Base-by-base conservation (phyloP, 2,888 invertebrate species). In the Cheilosia impressa region DNA sequence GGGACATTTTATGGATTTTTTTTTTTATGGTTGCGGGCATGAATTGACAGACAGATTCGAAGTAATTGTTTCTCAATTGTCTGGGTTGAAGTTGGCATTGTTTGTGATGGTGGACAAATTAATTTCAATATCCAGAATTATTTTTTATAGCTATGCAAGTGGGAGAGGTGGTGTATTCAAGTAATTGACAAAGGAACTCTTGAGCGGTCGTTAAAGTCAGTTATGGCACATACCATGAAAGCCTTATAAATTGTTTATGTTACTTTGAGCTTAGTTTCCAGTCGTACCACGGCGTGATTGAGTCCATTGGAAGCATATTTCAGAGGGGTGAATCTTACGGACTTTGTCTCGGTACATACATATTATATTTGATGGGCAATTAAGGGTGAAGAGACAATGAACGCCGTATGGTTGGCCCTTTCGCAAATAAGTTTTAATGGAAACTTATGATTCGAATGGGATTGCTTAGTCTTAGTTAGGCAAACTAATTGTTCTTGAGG, bases 31-130 rank as follows among this genome's bases (percentile, higher is more conserved):
- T 62, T 76, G 15, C 58, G 41, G 65, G 47, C 31, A 69, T 34
- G 38, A 63, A 71, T 34, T 34, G 65, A 69, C 65, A 65, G 57
- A 53, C 55, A 60, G 71, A 85, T 72, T 76, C 27, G 43, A 22
- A 27, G 62, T 77, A 81, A 85, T 85, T 85, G 81, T 76, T 77
- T 72, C 55, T 72, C 85, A 85, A 85, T 76, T 85, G 71, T 79
- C 43, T 65, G 65, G 34, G 2, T 34, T 75, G 22, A 53, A 69
- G 41, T 47, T 45, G n/a, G 5, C 13, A 60, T 52, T 71, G 22
- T 41, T 53, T 66, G 71, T 77, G n/a, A 71, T 77, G 47, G 31
- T 45, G 22, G 41, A 50, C 45, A 65, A 63, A 66, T 78, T 78
- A 77, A 78, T 78, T 73, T 68, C 7, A 45, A 78, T 72, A 47